phyloP scores from a whole-genome alignment of 2,113 vertebrate genomes.

The Podarcis raffonei region DNA sequence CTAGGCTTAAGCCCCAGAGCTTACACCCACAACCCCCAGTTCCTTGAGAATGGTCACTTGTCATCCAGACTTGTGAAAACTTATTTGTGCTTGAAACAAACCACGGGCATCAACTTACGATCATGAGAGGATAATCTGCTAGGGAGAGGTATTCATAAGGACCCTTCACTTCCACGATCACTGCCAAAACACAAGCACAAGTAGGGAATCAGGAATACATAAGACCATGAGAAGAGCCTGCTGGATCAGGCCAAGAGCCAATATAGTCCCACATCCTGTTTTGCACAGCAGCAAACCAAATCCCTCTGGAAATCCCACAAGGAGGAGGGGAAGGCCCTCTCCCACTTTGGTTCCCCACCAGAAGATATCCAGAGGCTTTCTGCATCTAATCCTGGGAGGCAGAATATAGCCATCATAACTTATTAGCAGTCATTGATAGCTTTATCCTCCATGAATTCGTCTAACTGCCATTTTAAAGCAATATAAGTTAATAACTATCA shows the following conservation, averaged over 20 bases:
- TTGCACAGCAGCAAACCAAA: background rate
- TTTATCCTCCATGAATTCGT: background rate
- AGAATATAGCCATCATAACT: background rate
- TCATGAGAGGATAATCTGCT: slow-evolving; percentile 94
- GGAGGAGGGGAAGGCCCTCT: background rate
- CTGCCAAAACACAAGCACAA: slow-evolving; percentile 76
- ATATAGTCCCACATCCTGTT: background rate
- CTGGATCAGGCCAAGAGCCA: background rate
- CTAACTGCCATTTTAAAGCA: background rate
- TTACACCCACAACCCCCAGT: too few species aligned
- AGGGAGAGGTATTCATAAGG: slow-evolving; percentile 91
- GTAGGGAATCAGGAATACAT: background rate
- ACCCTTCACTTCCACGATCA: slow-evolving; percentile 92
- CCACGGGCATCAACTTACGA: slow-evolving; percentile 76
- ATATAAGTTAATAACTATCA: too few species aligned
- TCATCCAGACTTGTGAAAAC: too few species aligned
- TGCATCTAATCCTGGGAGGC: background rate
- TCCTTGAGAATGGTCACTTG: background rate
- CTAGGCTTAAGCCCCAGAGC: background rate
- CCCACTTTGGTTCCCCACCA: background rate
- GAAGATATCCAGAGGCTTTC: too few species aligned
- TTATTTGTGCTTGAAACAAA: slow-evolving; percentile 12
- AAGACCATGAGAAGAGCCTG: background rate
- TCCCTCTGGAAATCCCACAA: background rate
- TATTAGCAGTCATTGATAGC: background rate